These are phyloP conservation scores for Nebria brevicollis DNA, from an alignment of 2,888 invertebrate species.

Conservation along the genomic window DNA sequence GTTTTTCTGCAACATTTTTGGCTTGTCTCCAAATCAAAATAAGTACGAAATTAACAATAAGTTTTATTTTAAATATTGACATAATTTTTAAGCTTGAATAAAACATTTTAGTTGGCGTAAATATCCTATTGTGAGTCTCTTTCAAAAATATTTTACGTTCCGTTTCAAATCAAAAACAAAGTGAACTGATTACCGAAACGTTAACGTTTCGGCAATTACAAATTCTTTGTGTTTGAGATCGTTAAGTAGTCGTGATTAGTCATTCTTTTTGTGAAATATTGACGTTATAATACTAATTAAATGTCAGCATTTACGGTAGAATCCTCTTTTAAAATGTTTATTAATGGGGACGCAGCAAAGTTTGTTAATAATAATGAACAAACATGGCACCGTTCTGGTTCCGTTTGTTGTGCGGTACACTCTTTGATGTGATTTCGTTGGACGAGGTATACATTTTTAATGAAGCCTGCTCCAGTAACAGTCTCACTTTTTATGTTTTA, in stretches of 20 bases:
- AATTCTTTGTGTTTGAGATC: slow-evolving; percentile 30
- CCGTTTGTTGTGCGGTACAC: slow-evolving; percentile 2
- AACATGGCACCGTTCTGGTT: neutral
- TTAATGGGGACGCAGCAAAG: neutral
- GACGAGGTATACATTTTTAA: slow-evolving; percentile 19
- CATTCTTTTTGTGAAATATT: slow-evolving; percentile 13
- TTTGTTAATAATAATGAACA: neutral
- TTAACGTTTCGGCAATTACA: slow-evolving; percentile 25
- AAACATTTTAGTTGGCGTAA: slow-evolving; percentile 10
- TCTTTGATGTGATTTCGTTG: neutral
- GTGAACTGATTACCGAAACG: slow-evolving; percentile 28
- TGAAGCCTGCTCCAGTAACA: slow-evolving; percentile 6
- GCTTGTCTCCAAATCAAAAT: slow-evolving; percentile 10
- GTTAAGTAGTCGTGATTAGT: slow-evolving; percentile 6
- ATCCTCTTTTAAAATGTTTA: neutral
- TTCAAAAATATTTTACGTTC: slow-evolving; percentile 36
- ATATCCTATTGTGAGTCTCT: slow-evolving; percentile 18
- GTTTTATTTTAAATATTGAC: no score
- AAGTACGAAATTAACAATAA: neutral
- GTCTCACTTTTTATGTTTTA: neutral
- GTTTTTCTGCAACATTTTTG: slow-evolving; percentile 11
- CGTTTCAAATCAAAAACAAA: slow-evolving; percentile 17
- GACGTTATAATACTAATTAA: neutral
- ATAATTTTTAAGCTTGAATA: no score
- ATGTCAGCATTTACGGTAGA: neutral